Evolutionary conservation across 2,888 invertebrate species (phyloP).

Genomic region (Hedya salicella): DNA sequence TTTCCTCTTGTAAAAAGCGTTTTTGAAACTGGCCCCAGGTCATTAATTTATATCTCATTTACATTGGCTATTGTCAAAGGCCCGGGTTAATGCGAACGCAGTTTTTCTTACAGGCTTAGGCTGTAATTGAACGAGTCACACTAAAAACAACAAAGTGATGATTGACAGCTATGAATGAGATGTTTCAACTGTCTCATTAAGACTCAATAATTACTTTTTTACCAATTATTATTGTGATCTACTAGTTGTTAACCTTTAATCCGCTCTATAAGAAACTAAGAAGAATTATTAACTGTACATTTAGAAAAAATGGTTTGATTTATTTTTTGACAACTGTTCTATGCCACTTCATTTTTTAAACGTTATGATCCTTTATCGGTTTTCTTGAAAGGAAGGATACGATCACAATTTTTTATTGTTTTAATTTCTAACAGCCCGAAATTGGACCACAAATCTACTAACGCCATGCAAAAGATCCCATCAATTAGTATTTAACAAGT

Average conservation of each 20-base stretch:
- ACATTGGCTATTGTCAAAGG: constrained; percentile 12
- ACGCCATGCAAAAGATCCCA: neutral
- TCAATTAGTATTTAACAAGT: constrained; percentile 6
- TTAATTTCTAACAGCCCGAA: too few relatives aligned
- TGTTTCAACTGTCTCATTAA: constrained; percentile 24
- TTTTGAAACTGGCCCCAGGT: too few relatives aligned
- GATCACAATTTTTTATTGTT: too few relatives aligned
- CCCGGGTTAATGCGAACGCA: neutral
- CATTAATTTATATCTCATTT: constrained; percentile 18
- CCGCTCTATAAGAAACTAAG: too few relatives aligned
- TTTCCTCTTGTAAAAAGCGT: too few relatives aligned
- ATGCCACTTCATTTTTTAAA: too few relatives aligned
- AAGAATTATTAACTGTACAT: too few relatives aligned
- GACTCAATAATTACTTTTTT: constrained; percentile 4
- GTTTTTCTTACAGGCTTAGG: neutral
- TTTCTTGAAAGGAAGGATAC: too few relatives aligned
- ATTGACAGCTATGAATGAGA: constrained; percentile 25
- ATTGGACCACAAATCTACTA: too few relatives aligned
- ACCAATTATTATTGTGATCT: neutral
- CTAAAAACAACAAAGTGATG: neutral
- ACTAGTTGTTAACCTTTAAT: neutral
- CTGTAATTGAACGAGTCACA: constrained; percentile 6
- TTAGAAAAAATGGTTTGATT: too few relatives aligned
- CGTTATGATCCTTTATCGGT: too few relatives aligned
- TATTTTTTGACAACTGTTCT: too few relatives aligned